Evolutionary conservation across 2,797 vertebrate species (phyloP), one percentile per base, ranked within the genome.

Genomic region (Tamandua tetradactyla): DNA sequence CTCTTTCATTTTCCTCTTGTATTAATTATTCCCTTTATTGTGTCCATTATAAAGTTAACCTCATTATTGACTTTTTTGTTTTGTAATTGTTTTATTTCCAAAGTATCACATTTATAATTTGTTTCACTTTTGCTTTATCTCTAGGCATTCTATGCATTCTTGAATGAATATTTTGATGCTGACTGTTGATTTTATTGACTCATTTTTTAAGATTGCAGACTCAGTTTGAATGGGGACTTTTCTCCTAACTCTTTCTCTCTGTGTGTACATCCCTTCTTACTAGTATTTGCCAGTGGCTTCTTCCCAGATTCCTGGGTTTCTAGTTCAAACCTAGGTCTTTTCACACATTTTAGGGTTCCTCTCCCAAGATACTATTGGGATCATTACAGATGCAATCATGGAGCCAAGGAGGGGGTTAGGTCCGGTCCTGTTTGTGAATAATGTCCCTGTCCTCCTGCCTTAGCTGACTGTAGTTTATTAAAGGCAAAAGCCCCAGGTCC

Each of bases 1-100:
- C 13, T 2, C 18, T 75, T 85, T 59, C 40, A 59, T 68, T 59
- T 62, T 78, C 64, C 52, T 79, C 72, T 86, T 89, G 47, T 3
- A 3, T 71, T 68, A 68, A 49, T 61, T 92, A 32, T 94, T 79
- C 35, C 68, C 89, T 92, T 91, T 94, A 89, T 20, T 57, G 14
- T 57, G 27, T 69, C 32, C 32, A 35, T 66, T 27, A 42, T 64
- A 69, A 87, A 69, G 27, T 42, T 72, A 78, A 82, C 61, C 32
- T 81, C 74, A 42, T n/a, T 59, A 42, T 5, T 83, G 69, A 37
- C 61, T 76, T 87, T 93, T 94, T 62, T 23, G 42, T 72, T 59
- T 95, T 25, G 55, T 62, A 47, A 18, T 18, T 66, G 20, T 86
- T 89, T 68, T 71, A 80, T 62, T 81, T 93, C 15, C 17, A 95